Percentiles rank a stretch among this genome's conserved stretches.
Evolutionary conservation across 2,888 invertebrate genomes (phyloP).

Genomic region (Lithophane semibrunnea): DNA sequence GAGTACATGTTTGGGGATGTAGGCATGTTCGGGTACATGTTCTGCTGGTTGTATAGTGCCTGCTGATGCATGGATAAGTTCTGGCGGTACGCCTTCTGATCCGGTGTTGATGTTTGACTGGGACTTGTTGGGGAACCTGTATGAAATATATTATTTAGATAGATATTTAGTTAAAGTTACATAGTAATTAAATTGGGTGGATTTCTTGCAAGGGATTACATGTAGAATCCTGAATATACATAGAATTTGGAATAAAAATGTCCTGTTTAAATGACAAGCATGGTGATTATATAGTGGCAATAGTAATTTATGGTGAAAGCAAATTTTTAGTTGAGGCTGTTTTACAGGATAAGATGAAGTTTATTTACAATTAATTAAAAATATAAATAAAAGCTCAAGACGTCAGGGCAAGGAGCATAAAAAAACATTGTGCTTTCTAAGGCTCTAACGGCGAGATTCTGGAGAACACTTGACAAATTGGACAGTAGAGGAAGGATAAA

Average conservation of each 20-base stretch:
- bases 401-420: no score
- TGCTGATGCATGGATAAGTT: conserved; percentile 88
- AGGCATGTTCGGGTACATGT: conserved; percentile 74
- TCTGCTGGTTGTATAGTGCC: conserved; percentile 86
- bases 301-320: not conserved
- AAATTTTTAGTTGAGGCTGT: not conserved
- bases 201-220: not conserved
- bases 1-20: conserved; percentile 76
- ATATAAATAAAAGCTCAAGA: not conserved
- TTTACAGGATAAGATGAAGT: not conserved
- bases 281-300: not conserved
- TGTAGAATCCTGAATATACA: not conserved
- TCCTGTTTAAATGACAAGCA: not conserved
- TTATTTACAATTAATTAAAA: not conserved
- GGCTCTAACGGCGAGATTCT: not conserved
- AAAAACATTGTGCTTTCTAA: not conserved
- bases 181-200: no score
- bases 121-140: conserved; percentile 88
- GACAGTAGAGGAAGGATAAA: not conserved
- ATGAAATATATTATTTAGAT: conserved; percentile 34
- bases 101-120: conserved; percentile 85
- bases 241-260: not conserved
- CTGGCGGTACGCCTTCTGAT: conserved; percentile 87
- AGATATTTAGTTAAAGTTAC: not conserved
- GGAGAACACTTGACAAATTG: not conserved